Base-by-base conservation (phyloP, 2,797 vertebrate species). In the Heliangelus exortis region DNA sequence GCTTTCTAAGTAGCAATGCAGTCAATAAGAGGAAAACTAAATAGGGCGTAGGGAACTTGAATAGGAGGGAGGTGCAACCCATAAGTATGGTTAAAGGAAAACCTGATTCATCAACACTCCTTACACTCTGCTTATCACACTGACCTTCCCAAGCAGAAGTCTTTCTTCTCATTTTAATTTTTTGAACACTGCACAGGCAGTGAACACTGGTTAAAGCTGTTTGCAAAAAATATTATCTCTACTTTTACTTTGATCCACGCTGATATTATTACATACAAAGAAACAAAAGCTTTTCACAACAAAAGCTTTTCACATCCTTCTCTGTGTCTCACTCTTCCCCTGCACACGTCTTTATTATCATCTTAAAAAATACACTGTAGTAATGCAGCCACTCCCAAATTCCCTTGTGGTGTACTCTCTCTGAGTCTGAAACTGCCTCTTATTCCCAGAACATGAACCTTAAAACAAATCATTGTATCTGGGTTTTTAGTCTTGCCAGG, bases 401-500 rank as follows among this genome's bases (percentile, higher is more conserved):
- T 92, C 84, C 91, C 91, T 76, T 58, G 69, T 36, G 77, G 77
- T 89, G 68, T 84, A 71, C 73, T 91, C 93, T 93, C 81, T 89
- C 87, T 67, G 79, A 96, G 93, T 91, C 68, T 92, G 61, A 95
- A 97, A 97, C 68, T 94, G 54, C 73, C 90, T 90, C 66, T 73
- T 86, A 95, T 92, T 96, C 92, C 80, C 95, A 71, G 91, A 97
- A 96, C 73, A 79, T 92, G 76, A 93, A 93, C 94, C 84, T 93
- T 97, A 93, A 95, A 79, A 95, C 84, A 61, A 97, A 91, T 93
- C n/a, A 36, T 15, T 97, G 87, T 71, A 96, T 94, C 98, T 88
- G 62, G 68, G 50, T 82, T 84, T 87, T 62, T 71, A 45, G n/a
- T n/a, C 54, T 87, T 96, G 85, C 93, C 90, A 97, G 45, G 66